These are phyloP conservation scores for Hypercompe scribonia DNA, from an alignment of 2,888 invertebrate genomes.

Conservation along the genomic window DNA sequence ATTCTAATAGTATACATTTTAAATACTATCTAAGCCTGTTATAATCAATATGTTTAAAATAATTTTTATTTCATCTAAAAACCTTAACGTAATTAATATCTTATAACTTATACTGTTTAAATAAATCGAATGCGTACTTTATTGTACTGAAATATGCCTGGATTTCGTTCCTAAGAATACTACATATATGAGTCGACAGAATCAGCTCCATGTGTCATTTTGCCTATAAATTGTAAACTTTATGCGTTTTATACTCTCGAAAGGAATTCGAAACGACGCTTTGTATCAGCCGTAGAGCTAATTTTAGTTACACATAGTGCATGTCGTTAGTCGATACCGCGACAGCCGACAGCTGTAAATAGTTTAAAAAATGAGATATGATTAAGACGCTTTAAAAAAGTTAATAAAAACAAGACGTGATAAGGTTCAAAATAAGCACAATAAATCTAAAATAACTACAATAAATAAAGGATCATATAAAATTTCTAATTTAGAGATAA, in stretches of 20 bases:
- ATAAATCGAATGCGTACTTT: slow-evolving; percentile 11
- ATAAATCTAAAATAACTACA: background rate
- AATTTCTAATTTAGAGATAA: background rate
- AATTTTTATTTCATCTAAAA: slow-evolving; percentile 17
- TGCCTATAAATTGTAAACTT: slow-evolving; percentile 46
- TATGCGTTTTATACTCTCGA: slow-evolving; percentile 51
- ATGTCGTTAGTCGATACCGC: slow-evolving; percentile 35
- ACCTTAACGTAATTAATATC: no score
- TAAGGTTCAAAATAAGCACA: background rate
- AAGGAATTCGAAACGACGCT: slow-evolving; percentile 38
- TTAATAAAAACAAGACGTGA: background rate
- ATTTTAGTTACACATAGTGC: slow-evolving; percentile 46
- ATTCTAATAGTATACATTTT: background rate
- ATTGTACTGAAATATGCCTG: slow-evolving; percentile 25
- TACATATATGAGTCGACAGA: slow-evolving; percentile 43
- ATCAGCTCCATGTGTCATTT: slow-evolving; percentile 46
- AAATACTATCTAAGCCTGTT: background rate
- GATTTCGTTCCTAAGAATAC: slow-evolving; percentile 34
- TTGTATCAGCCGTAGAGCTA: slow-evolving; percentile 32
- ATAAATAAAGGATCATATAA: background rate
- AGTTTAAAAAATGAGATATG: slow-evolving; percentile 1
- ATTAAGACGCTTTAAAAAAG: background rate
- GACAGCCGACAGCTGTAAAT: slow-evolving; percentile 27
- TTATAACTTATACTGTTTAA: no score
- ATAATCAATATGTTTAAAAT: background rate